These are phyloP conservation scores for Microplitis manilae DNA, from an alignment of 2,888 invertebrate species.

Conservation along the genomic window DNA sequence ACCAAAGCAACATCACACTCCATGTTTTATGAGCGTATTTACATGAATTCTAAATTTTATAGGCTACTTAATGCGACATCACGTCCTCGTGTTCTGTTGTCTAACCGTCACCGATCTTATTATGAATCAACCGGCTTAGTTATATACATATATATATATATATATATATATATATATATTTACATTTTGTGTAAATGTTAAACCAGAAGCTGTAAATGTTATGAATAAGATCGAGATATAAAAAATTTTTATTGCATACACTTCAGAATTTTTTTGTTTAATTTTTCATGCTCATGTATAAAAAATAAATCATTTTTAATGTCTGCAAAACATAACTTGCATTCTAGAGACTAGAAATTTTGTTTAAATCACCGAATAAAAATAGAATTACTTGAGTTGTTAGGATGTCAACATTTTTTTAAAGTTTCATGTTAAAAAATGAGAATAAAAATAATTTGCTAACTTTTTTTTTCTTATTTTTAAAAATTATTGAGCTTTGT, in stretches of 20 bases:
- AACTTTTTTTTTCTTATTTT: too few relatives aligned
- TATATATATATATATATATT: neutral
- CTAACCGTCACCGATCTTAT: neutral
- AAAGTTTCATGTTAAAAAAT: too few relatives aligned
- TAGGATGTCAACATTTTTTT: too few relatives aligned
- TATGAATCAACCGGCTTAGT: constrained; percentile 21
- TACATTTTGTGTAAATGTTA: neutral
- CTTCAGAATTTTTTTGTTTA: neutral
- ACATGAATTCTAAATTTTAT: constrained; percentile 70
- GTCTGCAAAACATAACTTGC: neutral
- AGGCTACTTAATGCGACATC: constrained; percentile 69
- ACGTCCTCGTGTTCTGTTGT: constrained; percentile 56
- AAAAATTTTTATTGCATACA: neutral
- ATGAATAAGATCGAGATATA: neutral
- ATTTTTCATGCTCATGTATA: neutral
- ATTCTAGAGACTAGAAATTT: too few relatives aligned
- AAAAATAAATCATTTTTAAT: neutral
- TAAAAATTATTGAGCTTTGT: too few relatives aligned
- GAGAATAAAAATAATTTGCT: too few relatives aligned
- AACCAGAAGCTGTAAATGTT: neutral
- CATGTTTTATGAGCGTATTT: constrained; percentile 68
- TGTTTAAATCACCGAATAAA: too few relatives aligned
- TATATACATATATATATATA: neutral
- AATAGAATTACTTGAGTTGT: too few relatives aligned
- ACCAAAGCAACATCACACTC: constrained; percentile 56